Base-by-base conservation (phyloP, 2,113 vertebrate genomes). In the Esox niger region DNA sequence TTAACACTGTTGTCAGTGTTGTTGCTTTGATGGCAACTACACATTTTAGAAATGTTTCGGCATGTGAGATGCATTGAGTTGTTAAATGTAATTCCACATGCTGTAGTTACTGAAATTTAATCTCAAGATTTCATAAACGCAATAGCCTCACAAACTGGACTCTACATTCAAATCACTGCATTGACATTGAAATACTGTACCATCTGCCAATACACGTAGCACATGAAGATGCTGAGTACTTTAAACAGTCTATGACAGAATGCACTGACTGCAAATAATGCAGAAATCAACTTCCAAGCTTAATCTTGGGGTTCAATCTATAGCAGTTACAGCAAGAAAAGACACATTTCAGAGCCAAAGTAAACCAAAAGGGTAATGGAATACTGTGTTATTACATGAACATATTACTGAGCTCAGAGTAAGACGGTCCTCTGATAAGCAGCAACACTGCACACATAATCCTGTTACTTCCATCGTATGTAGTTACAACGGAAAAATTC, bases 401-500 rank as follows among this genome's bases (percentile, higher is more conserved):
- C 21, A 26, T 29, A 59, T 70, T 77, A 76, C 56, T 58, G 31
- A 75, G 62, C 59, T 30, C 69, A 71, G 64, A 78, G 68, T 61
- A 70, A 68, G 75, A 27, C 67, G 49, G 63, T 61, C 63, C 65
- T 67, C 35, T 63, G 46, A 77, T 69, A 76, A 82, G 82, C 70
- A 63, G 83, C 68, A 61, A 62, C 66, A 46, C 52, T 69, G 62
- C 30, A 33, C 61, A 32, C 54, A 46, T 49, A 61, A 79, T 77
- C 79, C 69, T 75, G 65, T 62, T 33, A 61, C 76, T 83, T 84
- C n/a, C 61, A 83, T 79, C 68, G 73, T 83, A 87, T 67, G 86
- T 64, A 66, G 77, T 62, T 79, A 72, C 71, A 62, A n/a, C n/a
- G n/a, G n/a, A n/a, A 76, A 70, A 52, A 68, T 70, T 66, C 43